A percentile compares a stretch with the other conserved stretches of the same genome.
These are phyloP conservation scores for Apamea crenata DNA, from an alignment of 2,888 invertebrate genomes.

Conservation along the genomic window DNA sequence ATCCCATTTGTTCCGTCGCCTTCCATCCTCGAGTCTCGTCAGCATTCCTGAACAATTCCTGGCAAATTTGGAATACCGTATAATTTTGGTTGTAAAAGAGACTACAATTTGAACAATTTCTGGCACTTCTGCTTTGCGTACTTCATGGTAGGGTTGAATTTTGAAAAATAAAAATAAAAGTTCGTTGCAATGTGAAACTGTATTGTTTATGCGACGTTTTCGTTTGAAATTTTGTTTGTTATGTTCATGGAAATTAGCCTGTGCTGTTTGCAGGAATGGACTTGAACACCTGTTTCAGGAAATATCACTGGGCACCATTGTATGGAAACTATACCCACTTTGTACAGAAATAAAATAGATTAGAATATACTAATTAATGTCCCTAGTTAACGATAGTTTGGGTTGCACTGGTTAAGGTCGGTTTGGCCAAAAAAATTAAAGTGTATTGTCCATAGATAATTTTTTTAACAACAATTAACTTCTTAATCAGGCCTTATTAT, in stretches of 20 bases:
- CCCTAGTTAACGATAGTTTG: too few relatives aligned
- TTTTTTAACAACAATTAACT: too few relatives aligned
- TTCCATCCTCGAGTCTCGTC: conserved; percentile 10
- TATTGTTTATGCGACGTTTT: conserved; percentile 8
- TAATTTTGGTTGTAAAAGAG: conserved; percentile 42
- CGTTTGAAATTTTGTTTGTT: conserved; percentile 1
- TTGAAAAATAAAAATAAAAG: conserved; percentile 6
- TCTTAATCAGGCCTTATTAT: too few relatives aligned
- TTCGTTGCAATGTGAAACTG: not conserved
- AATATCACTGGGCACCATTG: too few relatives aligned
- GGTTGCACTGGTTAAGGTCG: too few relatives aligned
- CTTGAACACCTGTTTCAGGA: not conserved
- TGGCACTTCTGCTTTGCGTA: conserved; percentile 28
- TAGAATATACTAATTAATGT: too few relatives aligned
- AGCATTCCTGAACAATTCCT: conserved; percentile 44
- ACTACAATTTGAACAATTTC: conserved; percentile 48
- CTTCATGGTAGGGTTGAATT: conserved; percentile 12
- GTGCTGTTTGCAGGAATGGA: not conserved
- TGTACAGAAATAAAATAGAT: too few relatives aligned
- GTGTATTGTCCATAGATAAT: too few relatives aligned
- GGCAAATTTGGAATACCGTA: conserved; percentile 33
- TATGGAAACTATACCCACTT: too few relatives aligned
- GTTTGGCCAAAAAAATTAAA: too few relatives aligned
- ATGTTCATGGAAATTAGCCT: not conserved
- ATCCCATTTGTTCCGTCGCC: conserved; percentile 42